phyloP scores from a whole-genome alignment of 2,888 invertebrate species.

The Tetheella fluctuosa region DNA sequence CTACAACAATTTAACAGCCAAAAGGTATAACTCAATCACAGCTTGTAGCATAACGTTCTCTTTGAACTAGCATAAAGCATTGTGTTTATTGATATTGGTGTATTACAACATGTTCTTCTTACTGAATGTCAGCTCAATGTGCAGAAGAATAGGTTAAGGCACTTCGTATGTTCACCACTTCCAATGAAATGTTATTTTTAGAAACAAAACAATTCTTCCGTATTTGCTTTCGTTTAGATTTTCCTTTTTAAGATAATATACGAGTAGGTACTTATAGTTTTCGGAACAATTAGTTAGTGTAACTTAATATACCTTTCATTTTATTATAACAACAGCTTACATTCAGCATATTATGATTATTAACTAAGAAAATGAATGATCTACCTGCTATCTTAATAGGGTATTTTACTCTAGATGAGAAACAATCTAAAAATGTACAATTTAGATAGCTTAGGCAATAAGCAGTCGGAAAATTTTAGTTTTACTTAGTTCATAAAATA shows the following conservation, averaged over 20 bases:
- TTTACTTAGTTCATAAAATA: no score
- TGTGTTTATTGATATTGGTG: conserved; percentile 68
- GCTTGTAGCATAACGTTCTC: conserved; percentile 38
- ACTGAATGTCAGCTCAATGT: conserved; percentile 34
- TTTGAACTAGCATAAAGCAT: conserved; percentile 70
- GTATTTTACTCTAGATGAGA: no score
- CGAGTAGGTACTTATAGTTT: no score
- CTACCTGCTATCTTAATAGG: no score
- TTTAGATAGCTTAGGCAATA: no score
- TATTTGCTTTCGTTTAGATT: conserved; percentile 5
- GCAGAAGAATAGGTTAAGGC: conserved; percentile 55
- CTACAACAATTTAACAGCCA: conserved; percentile 50
- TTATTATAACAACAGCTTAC: no score
- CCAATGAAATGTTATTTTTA: conserved; percentile 12
- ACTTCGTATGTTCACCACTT: conserved; percentile 42
- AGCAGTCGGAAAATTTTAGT: no score
- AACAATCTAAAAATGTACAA: no score
- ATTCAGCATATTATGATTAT: no score
- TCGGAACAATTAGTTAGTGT: no score
- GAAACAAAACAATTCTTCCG: conserved; percentile 14
- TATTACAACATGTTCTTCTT: conserved; percentile 54
- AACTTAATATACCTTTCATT: no score
- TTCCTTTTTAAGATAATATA: background rate
- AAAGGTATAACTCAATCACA: conserved; percentile 68
- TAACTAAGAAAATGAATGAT: no score